phyloP scores from a whole-genome alignment of 2,113 vertebrate species.

The Anhinga rufa region DNA sequence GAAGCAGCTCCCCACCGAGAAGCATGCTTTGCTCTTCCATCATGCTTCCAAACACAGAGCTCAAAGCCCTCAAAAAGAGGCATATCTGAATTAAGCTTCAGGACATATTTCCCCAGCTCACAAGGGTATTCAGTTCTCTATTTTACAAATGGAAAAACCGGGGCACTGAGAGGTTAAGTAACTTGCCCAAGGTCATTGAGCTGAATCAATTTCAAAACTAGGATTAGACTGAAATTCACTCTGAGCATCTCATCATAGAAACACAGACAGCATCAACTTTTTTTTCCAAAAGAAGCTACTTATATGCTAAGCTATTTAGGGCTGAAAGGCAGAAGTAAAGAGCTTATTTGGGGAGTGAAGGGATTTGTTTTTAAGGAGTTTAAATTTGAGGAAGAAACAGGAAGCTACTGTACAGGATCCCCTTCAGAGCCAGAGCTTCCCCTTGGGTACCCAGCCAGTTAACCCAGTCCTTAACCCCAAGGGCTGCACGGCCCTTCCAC shows the following conservation, averaged over 20 bases:
- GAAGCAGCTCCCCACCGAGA: background rate
- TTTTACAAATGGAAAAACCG: conserved; percentile 31
- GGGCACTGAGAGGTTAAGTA: conserved; percentile 1
- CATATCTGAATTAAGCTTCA: background rate
- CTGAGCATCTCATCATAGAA: conserved; percentile 26
- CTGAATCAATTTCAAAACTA: conserved; percentile 22
- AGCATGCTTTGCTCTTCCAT: background rate
- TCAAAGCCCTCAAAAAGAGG: background rate
- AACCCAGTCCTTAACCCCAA: background rate
- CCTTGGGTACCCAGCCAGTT: background rate
- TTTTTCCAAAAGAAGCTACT: conserved; percentile 24
- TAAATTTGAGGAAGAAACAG: background rate
- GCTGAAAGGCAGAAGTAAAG: conserved; percentile 58
- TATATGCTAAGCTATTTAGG: conserved; percentile 55
- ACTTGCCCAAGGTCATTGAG: conserved; percentile 21
- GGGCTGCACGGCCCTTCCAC: background rate
- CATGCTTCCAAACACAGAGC: background rate
- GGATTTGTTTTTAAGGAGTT: conserved; percentile 37
- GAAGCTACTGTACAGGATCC: background rate
- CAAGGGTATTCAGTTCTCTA: background rate
- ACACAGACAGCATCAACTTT: background rate
- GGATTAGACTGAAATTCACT: conserved; percentile 35
- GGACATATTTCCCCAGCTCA: background rate
- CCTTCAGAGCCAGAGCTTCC: background rate
- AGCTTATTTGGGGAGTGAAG: conserved; percentile 19